Conservation (phyloP, 2,888 invertebrate genomes). For the Phalera bucephala region DNA sequence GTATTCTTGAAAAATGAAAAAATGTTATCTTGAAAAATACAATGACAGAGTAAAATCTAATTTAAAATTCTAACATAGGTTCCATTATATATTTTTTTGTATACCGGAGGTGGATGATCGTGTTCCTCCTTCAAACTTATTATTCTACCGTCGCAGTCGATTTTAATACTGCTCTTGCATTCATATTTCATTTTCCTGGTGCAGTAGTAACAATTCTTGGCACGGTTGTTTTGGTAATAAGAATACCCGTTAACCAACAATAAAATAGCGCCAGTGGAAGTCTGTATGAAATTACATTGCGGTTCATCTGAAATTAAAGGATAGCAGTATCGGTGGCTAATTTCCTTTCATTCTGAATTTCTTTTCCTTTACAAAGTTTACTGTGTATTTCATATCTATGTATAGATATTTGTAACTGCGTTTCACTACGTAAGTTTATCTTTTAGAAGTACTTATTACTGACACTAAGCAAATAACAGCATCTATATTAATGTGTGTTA, state of each 20-base stretch:
- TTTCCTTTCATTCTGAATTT: too few relatives aligned
- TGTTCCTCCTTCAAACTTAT: slow-evolving; percentile 2
- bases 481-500: too few relatives aligned
- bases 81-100: not conserved
- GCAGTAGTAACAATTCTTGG: slow-evolving; percentile 33
- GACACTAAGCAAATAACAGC: too few relatives aligned
- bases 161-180: slow-evolving; percentile 9
- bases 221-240: slow-evolving; percentile 28
- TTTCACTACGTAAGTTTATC: too few relatives aligned
- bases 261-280: slow-evolving; percentile 16
- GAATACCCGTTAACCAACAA: slow-evolving; percentile 36
- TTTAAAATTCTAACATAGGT: not conserved
- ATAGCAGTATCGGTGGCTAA: too few relatives aligned
- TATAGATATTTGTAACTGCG: too few relatives aligned
- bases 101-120: slow-evolving; percentile 7
- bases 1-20: too few relatives aligned
- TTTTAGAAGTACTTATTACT: too few relatives aligned
- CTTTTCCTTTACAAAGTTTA: too few relatives aligned
- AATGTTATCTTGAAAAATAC: too few relatives aligned
- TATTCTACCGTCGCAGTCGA: slow-evolving; percentile 1
- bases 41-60: too few relatives aligned
- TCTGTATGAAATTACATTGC: slow-evolving; percentile 6
- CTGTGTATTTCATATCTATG: too few relatives aligned
- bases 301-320: slow-evolving; percentile 8
- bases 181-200: slow-evolving; percentile 24